phyloP scores from a whole-genome alignment of 2,113 vertebrate species.

The Ovis canadensis region DNA sequence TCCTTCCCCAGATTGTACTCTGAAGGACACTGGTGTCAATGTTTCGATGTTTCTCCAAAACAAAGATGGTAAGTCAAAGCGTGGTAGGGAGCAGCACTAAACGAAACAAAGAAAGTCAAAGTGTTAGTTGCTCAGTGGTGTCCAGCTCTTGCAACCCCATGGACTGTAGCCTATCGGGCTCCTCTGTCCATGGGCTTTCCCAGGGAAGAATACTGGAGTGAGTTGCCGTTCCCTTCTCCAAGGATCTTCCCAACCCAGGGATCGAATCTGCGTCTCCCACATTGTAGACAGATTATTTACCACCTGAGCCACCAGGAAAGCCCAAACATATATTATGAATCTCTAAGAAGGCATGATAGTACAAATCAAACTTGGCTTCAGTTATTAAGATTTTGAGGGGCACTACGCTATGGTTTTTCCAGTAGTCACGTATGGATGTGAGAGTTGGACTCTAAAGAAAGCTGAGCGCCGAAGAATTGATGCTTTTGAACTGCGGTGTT shows the following conservation, averaged over 20 bases:
- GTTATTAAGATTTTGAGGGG: background rate
- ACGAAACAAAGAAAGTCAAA: background rate
- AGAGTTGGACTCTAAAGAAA: too few species aligned
- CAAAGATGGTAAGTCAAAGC: background rate
- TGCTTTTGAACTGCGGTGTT: too few species aligned
- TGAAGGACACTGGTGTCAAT: background rate
- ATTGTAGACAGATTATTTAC: background rate
- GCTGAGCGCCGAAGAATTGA: accelerated
- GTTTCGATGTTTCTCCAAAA: background rate
- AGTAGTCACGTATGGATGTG: too few species aligned
- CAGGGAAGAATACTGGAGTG: background rate
- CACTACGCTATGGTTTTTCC: too few species aligned
- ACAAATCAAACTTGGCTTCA: background rate
- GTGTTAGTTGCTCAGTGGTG: background rate
- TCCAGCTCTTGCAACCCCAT: background rate
- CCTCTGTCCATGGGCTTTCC: background rate
- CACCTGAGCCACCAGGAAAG: background rate
- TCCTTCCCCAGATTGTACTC: background rate
- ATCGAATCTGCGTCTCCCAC: background rate
- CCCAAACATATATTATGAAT: background rate
- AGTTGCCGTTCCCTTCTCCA: background rate
- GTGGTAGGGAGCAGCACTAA: background rate
- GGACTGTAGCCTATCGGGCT: background rate
- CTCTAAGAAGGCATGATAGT: background rate
- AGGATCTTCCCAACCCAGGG: background rate